Base-by-base conservation (phyloP, 2,888 invertebrate genomes). In the Halictus quadricinctus region DNA sequence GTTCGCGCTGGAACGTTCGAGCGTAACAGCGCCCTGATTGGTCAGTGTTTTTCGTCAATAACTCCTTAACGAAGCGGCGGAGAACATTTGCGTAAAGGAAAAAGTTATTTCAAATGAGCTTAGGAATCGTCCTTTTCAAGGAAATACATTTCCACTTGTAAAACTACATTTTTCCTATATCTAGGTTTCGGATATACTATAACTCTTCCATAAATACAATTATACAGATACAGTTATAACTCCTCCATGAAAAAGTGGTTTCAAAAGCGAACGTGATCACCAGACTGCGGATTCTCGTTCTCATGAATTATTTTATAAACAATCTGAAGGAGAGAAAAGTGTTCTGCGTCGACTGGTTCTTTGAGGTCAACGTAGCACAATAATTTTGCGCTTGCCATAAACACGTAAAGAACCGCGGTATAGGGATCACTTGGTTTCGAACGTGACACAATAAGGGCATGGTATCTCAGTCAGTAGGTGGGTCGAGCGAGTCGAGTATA, bases 381-480 rank as follows among this genome's bases (percentile, higher is more conserved):
- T 54, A 54, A 54, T 54, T 21, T 54, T 21, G 8, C 21, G 21
- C 0, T 21, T 0, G 54, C 1, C 54, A 54, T n/a, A n/a, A 54
- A 54, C 10, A 21, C 21, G 10, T 8, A 21, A 54, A 54, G 21
- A 54, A 3, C 54, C 21, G 50, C 50, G 6, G 21, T 54, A 2
- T 54, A 10, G 21, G 21, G 8, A 10, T 21, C 15, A 1, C 12
- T 60, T 7, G 29, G 15, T 15, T 21, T 21, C 21, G 21, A 15
- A 64, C 25, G 29, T 64, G 25, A 25, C 25, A 64, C 64, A 15
- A 83, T 83, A 72, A 46, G 58, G 25, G 15, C 54, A 43, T 29
- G 46, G 54, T 83, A 46, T 50, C 83, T 18, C 10, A 54, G 72
- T 29, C 64, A 12, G 54, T 29, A 36, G 46, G 48, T 66, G 72